phyloP scores from a whole-genome alignment of 2,888 invertebrate genomes.

The Lottia gigantea region DNA sequence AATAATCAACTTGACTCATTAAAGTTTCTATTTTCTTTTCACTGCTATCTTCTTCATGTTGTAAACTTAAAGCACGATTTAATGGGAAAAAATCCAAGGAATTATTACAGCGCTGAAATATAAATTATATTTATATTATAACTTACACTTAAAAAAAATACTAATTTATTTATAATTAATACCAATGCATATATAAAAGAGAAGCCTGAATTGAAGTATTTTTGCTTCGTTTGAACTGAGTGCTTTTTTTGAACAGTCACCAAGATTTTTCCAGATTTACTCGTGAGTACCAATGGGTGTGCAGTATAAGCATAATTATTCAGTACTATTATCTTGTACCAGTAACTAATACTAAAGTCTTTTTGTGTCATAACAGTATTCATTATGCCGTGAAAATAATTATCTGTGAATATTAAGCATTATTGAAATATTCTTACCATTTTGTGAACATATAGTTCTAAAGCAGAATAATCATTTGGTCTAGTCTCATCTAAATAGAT shows the following conservation, averaged over 20 bases:
- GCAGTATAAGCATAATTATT: too few species aligned
- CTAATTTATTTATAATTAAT: too few species aligned
- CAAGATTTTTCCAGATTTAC: too few species aligned
- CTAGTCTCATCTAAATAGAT: constrained; percentile 66
- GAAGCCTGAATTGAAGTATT: too few species aligned
- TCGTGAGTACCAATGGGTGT: too few species aligned
- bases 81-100: constrained; percentile 66
- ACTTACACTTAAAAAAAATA: too few species aligned
- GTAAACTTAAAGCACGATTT: constrained; percentile 62
- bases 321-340: too few species aligned
- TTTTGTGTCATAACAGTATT: too few species aligned
- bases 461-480: constrained; percentile 64
- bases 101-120: constrained; percentile 51
- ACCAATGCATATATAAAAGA: too few species aligned
- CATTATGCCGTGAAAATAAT: neutral
- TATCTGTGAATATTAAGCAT: neutral
- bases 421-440: constrained; percentile 44
- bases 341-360: too few species aligned
- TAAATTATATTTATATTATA: constrained; percentile 6
- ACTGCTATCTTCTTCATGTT: constrained; percentile 61
- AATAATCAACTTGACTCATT: constrained; percentile 60
- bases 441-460: constrained; percentile 63
- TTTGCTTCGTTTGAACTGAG: too few species aligned
- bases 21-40: constrained; percentile 59
- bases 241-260: too few species aligned